Base-by-base conservation (phyloP, 2,797 vertebrate species). In the Lophius americanus region DNA sequence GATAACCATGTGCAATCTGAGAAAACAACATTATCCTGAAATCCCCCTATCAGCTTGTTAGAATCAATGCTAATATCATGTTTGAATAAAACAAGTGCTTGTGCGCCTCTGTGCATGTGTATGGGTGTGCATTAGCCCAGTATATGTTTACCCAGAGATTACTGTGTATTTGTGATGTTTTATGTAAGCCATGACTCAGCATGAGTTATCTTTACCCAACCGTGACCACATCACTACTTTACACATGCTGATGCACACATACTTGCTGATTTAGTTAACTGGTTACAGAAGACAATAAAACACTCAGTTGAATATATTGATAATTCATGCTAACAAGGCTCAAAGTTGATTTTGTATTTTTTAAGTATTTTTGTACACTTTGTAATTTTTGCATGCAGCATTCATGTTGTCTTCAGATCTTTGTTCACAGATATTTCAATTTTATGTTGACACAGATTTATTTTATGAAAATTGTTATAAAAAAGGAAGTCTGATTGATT, bases 1-100 rank as follows among this genome's bases (percentile, higher is more conserved):
- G 76, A 82, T 84, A 83, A 80, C 42, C n/a, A 68, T 79, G 42
- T 44, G 48, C 44, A 65, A 39, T 46, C 33, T 32, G 11, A 49
- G 43, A 43, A 69, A 79, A 75, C 53, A 78, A 59, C 9, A 32
- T 13, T 37, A 58, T 32, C 23, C 65, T 51, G 4, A 78, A 76
- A 76, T 71, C 55, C 46, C 32, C 32, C 42, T 78, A 80, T 84
- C 64, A 56, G 50, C 35, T 54, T 72, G 41, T 59, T 70, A 33
- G 4, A 61, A 75, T 77, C 60, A 68, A 55, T 59, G 32, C 13
- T 0, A 38, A 11, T 60, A 68, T 77, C 68, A 64, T 13, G 13
- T 78, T 67, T 73, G 50, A 54, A 36, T 61, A n/a, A 47, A 42
- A 23, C 46, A 7, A 51, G 13, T 7, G 12, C 3, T 36, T 41